Conservation (phyloP, 2,113 vertebrate species). For the Chlamydotis undulata region DNA sequence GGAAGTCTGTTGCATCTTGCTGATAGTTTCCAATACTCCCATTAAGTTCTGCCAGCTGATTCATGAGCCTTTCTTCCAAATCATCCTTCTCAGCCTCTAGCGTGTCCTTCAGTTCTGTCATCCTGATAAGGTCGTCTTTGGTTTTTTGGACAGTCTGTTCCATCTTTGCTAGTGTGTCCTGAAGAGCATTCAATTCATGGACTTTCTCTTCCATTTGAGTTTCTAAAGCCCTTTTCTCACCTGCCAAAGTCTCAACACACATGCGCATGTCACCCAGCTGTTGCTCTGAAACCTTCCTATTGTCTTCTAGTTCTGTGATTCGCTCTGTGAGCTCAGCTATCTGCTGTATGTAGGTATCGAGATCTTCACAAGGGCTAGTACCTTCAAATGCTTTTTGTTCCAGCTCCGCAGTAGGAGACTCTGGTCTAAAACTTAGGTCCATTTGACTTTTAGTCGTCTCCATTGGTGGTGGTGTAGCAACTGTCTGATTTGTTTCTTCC, state of each 20-base stretch:
- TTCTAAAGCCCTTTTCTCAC: conserved; percentile 69
- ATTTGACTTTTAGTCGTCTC: conserved; percentile 22
- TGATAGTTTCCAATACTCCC: conserved; percentile 96
- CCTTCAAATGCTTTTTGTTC: neutral
- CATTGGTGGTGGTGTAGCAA: neutral
- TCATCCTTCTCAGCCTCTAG: conserved; percentile 92
- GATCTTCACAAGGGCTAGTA: conserved; percentile 1
- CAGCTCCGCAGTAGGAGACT: neutral
- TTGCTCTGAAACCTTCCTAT: conserved; percentile 47
- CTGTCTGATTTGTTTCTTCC: conserved; percentile 30
- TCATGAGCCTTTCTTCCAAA: conserved; percentile 95
- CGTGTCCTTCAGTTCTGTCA: conserved; percentile 71
- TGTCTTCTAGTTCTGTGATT: conserved; percentile 63
- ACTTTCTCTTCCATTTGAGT: conserved; percentile 55
- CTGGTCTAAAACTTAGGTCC: neutral
- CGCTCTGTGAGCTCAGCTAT: conserved; percentile 60
- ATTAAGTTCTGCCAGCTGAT: conserved; percentile 96
- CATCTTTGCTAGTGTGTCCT: conserved; percentile 46
- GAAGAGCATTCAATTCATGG: conserved; percentile 57
- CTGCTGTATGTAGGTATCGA: conserved; percentile 37
- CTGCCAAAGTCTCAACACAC: conserved; percentile 37
- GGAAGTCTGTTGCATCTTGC: conserved; percentile 86
- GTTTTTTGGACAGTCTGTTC: conserved; percentile 61
- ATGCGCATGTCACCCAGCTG: neutral
- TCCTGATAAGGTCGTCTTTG: conserved; percentile 77